Conservation (phyloP, 30 jellyfish, hydroid and myxozoan species). For the Pseudorhiza aurosa region DNA sequence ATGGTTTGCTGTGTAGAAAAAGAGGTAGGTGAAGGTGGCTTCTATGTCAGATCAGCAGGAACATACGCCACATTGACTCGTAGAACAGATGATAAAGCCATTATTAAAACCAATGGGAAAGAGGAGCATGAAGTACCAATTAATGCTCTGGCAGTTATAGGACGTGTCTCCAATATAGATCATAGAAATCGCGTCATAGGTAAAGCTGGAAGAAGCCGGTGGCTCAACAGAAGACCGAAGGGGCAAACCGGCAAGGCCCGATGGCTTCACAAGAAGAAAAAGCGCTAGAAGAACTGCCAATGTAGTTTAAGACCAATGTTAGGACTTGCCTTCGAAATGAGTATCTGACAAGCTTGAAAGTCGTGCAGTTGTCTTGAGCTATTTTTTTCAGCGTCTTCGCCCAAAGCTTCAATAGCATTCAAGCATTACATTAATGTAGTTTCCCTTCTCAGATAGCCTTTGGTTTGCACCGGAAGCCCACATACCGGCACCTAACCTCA, state of each 20-base stretch:
- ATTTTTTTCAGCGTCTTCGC: too few relatives aligned
- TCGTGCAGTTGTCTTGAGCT: too few relatives aligned
- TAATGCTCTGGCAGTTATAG: conserved; percentile 88
- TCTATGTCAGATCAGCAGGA: conserved; percentile 91
- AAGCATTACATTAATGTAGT: too few relatives aligned
- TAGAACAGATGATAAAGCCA: conserved; percentile 51
- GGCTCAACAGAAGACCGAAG: conserved; percentile 94
- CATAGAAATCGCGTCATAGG: conserved; percentile 88
- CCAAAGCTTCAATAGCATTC: too few relatives aligned
- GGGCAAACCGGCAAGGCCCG: conserved; percentile 98
- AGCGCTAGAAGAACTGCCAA: too few relatives aligned
- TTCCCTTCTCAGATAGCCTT: too few relatives aligned
- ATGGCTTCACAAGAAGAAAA: conserved; percentile 91
- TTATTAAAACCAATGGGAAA: conserved; percentile 67
- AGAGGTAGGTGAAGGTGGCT: conserved; percentile 95
- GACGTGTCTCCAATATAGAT: conserved; percentile 86
- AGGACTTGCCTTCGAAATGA: too few relatives aligned
- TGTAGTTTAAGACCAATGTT: too few relatives aligned
- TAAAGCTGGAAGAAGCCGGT: conserved; percentile 98
- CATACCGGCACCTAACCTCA: too few relatives aligned
- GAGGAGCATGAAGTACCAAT: conserved; percentile 61
- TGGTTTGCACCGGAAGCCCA: too few relatives aligned
- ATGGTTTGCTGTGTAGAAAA: conserved; percentile 88
- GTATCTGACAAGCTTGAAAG: too few relatives aligned
- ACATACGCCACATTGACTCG: conserved; percentile 80